Evolutionary conservation across 2,113 vertebrate species (phyloP), one percentile per base, ranked within the genome.

Genomic region (Megaceryle maxima): DNA sequence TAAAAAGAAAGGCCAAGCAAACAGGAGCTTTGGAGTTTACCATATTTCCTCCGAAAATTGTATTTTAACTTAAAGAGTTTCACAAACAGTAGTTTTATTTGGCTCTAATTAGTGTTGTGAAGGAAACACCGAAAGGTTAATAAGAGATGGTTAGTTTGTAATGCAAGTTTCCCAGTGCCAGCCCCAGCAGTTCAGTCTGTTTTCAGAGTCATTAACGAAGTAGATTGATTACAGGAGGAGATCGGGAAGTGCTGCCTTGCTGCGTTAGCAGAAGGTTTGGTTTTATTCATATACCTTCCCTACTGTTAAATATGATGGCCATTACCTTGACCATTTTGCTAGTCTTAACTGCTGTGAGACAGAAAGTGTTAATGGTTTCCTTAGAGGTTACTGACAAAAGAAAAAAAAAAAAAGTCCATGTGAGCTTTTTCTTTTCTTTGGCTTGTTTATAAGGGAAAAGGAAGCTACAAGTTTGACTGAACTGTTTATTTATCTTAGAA

Each of bases 51-150:
- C 92, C 92, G 87, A 96, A 97, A 97, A 94, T 64, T 93, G 78
- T 96, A 84, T 98, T 97, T 97, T 95, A 97, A 93, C 84, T 93
- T 66, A 64, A 51, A 87, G 91, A 97, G 87, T 97, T 93, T 73
- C 82, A 89, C 88, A 96, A 93, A 83, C 92, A 70, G 76, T 88
- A 88, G 92, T 96, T 97, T 97, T 96, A 97, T 97, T 95, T 91
- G 82, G 90, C 68, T 97, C 83, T 97, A 98, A 98, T 98, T 97
- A 97, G 73, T 24, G 29, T 60, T 94, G 92, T 53, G 95, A 96
- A 97, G 88, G 83, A 97, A 98, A 97, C 91, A 96, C 83, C 53
- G 35, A 98, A 98, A 98, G 97, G 96, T 98, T 98, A 98, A 96
- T 96, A 97, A 96, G 96, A 97, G 92, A 94, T 83, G 88, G 96